Evolutionary conservation across 1,140 invertebrate genomes (phyloP).

Genomic region (Melanaphis sacchari): DNA sequence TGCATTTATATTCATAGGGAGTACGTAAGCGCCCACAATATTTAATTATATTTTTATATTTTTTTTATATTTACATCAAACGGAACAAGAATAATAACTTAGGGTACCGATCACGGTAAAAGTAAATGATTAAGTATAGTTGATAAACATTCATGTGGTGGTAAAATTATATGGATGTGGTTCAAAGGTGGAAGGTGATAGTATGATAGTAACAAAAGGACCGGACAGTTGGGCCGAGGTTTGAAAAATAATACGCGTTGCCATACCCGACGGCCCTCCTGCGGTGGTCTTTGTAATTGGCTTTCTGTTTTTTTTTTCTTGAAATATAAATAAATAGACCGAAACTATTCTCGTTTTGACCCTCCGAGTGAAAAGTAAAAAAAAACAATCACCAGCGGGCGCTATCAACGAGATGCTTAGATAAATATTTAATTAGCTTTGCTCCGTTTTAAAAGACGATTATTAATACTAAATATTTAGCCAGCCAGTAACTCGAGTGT

Average conservation of each 20-base stretch:
- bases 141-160: not conserved
- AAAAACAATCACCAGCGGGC: not conserved
- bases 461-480: not conserved
- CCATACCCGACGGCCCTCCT: slow-evolving; percentile 28
- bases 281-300: not conserved
- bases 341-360: not conserved
- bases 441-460: not conserved
- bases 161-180: not conserved
- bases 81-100: not conserved
- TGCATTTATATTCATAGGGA: no score
- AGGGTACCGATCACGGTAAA: not conserved
- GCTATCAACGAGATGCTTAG: not conserved
- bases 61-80: no score
- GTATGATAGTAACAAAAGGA: not conserved
- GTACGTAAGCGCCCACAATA: not conserved
- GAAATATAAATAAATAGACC: not conserved
- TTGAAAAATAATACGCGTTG: slow-evolving; percentile 41
- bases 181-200: not conserved
- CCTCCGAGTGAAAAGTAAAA: not conserved
- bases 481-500: not conserved
- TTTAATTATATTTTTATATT: not conserved
- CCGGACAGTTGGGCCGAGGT: slow-evolving; percentile 27
- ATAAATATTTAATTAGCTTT: slow-evolving; percentile 22
- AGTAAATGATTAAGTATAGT: not conserved
- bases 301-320: not conserved